These are phyloP conservation scores for Chaetodon trifascialis DNA, from an alignment of 2,113 vertebrate genomes.

Conservation along the genomic window DNA sequence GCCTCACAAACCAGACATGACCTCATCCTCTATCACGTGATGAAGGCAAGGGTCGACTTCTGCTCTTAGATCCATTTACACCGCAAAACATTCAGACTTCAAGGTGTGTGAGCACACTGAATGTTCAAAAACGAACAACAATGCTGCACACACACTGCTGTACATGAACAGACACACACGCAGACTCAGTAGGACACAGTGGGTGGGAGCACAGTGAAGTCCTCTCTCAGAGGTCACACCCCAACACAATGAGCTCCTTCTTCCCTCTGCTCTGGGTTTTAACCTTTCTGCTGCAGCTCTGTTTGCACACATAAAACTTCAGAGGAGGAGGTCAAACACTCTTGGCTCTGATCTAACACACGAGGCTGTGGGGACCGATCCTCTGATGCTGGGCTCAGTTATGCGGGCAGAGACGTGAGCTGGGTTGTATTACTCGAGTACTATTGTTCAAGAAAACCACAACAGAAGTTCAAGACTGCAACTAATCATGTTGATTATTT, in stretches of 20 bases:
- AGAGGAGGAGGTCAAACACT: conserved; percentile 63
- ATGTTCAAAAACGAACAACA: neutral
- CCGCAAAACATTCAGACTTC: neutral
- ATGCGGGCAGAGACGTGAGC: neutral
- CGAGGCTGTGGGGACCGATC: conserved; percentile 3
- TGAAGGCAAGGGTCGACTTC: conserved; percentile 13
- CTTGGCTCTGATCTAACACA: conserved; percentile 53
- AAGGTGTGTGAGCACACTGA: neutral
- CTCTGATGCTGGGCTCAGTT: neutral
- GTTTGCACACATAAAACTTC: conserved; percentile 75
- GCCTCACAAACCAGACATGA: conserved; percentile 58
- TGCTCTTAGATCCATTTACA: neutral
- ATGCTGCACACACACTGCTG: neutral
- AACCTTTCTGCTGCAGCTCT: conserved; percentile 51
- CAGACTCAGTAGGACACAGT: conserved; percentile 26
- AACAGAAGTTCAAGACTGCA: neutral
- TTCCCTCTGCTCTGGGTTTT: conserved; percentile 51
- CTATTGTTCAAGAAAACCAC: neutral
- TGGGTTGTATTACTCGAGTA: neutral
- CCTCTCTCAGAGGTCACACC: conserved; percentile 50
- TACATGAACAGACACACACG: conserved; percentile 8
- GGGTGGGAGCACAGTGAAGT: conserved; percentile 52
- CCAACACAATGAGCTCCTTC: conserved; percentile 73
- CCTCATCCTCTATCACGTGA: conserved; percentile 54
- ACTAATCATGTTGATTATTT: neutral